phyloP scores from a whole-genome alignment of 1,140 invertebrate genomes.

The Stegodyphus mimosarum region DNA sequence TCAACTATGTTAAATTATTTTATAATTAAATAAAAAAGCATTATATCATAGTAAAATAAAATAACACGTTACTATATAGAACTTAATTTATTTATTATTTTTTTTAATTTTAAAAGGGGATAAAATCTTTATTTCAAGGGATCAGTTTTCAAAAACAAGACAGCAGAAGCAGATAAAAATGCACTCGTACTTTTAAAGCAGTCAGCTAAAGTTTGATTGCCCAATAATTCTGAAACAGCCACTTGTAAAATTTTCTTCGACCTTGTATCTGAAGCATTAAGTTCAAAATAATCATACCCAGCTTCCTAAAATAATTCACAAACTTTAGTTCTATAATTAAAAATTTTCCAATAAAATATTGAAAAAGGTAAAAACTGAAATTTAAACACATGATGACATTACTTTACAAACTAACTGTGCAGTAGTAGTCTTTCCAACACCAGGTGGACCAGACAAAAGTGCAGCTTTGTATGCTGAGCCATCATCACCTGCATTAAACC shows the following conservation, averaged over 20 bases:
- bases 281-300: slow-evolving; percentile 89
- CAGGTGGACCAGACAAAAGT: slow-evolving; percentile 94
- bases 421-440: slow-evolving; percentile 79
- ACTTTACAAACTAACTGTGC: slow-evolving; percentile 70
- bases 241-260: slow-evolving; percentile 89
- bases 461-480: slow-evolving; percentile 92
- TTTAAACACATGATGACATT: background rate
- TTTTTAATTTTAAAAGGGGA: too few species aligned
- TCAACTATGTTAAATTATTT: too few species aligned
- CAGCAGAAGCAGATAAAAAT: background rate
- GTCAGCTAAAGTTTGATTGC: slow-evolving; percentile 75
- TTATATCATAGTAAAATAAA: too few species aligned
- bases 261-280: slow-evolving; percentile 97
- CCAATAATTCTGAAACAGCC: slow-evolving; percentile 81
- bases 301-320: slow-evolving; percentile 65
- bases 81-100: too few species aligned
- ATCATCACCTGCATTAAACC: slow-evolving; percentile 73
- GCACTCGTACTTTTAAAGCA: slow-evolving; percentile 72
- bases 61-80: too few species aligned
- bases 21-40: too few species aligned
- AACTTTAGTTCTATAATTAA: slow-evolving; percentile 66
- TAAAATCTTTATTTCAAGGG: too few species aligned
- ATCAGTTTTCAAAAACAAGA: background rate
- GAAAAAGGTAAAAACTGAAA: slow-evolving; percentile 57
- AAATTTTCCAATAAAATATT: slow-evolving; percentile 21